Percentiles rank a stretch among this genome's conserved stretches.
phyloP scores from a whole-genome alignment of 2,888 invertebrate species.

The Cantharis lateralis region DNA sequence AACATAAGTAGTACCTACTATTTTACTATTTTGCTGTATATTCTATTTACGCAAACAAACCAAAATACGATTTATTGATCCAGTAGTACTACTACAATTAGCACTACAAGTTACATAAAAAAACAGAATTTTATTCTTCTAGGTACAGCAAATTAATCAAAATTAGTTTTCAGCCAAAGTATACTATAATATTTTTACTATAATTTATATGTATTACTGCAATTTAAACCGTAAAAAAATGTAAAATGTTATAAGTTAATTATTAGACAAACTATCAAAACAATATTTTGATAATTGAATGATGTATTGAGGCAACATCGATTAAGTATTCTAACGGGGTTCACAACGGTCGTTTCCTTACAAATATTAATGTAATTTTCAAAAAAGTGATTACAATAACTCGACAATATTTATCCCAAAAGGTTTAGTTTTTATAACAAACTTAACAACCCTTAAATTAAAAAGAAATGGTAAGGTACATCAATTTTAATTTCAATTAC shows the following conservation, averaged over 20 bases:
- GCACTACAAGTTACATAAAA: neutral
- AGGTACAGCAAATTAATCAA: neutral
- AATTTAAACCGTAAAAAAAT: neutral
- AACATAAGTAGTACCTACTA: neutral
- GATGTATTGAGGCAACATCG: constrained; percentile 25
- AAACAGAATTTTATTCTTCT: too few species aligned
- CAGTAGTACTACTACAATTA: neutral
- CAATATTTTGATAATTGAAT: constrained; percentile 2
- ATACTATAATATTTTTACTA: neutral
- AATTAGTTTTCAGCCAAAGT: neutral
- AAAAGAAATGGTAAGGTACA: constrained; percentile 32
- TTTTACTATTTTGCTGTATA: neutral
- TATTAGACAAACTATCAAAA: neutral
- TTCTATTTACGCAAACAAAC: neutral
- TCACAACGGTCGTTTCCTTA: constrained; percentile 47
- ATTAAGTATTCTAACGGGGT: constrained; percentile 45
- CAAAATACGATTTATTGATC: neutral
- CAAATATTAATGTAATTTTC: constrained; percentile 40
- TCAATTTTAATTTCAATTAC: constrained; percentile 22
- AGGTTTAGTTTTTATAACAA: constrained; percentile 26
- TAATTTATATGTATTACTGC: neutral
- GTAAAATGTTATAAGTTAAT: neutral
- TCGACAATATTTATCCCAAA: constrained; percentile 39
- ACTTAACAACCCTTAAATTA: constrained; percentile 33
- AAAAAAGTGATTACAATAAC: constrained; percentile 38